Conservation (phyloP, 2,797 vertebrate species). For the Poecilia gillii region DNA sequence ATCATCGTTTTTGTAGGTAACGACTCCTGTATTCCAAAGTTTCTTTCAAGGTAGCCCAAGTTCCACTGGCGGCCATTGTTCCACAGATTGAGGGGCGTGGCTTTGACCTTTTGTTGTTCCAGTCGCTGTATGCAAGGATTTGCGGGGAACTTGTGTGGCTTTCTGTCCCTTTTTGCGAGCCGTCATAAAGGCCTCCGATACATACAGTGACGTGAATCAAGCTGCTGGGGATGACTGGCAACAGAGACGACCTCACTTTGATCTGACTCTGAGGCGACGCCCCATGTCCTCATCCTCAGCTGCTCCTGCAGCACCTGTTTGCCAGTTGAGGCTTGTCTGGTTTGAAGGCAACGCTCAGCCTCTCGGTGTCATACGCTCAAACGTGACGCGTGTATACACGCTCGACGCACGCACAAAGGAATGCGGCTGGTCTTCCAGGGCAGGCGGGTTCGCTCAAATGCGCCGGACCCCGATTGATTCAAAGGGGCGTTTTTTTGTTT, state of each 20-base stretch:
- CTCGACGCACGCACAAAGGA: conserved; percentile 67
- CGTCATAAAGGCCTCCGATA: conserved; percentile 68
- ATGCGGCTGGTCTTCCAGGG: conserved; percentile 46
- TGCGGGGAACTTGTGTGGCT: conserved; percentile 29
- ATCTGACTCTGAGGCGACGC: conserved; percentile 78
- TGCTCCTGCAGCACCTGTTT: conserved; percentile 81
- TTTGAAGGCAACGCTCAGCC: conserved; percentile 59
- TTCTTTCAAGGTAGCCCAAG: not conserved
- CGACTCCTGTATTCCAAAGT: not conserved
- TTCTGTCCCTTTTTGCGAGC: conserved; percentile 49
- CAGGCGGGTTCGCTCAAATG: conserved; percentile 33
- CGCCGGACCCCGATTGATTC: conserved; percentile 23
- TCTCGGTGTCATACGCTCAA: conserved; percentile 60
- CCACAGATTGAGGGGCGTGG: not conserved
- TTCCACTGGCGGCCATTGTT: not conserved
- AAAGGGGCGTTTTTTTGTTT: conserved; percentile 31
- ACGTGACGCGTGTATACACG: conserved; percentile 54
- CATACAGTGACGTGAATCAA: conserved; percentile 78
- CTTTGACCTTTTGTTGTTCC: conserved; percentile 12
- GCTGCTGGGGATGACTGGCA: conserved; percentile 70
- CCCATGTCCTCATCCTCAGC: conserved; percentile 79
- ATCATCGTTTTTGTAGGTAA: not conserved
- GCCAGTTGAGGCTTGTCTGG: conserved; percentile 80
- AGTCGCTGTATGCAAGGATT: conserved; percentile 10
- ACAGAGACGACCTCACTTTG: conserved; percentile 76